Base-by-base conservation (phyloP, 2,113 vertebrate species). In the Raphicerus campestris region DNA sequence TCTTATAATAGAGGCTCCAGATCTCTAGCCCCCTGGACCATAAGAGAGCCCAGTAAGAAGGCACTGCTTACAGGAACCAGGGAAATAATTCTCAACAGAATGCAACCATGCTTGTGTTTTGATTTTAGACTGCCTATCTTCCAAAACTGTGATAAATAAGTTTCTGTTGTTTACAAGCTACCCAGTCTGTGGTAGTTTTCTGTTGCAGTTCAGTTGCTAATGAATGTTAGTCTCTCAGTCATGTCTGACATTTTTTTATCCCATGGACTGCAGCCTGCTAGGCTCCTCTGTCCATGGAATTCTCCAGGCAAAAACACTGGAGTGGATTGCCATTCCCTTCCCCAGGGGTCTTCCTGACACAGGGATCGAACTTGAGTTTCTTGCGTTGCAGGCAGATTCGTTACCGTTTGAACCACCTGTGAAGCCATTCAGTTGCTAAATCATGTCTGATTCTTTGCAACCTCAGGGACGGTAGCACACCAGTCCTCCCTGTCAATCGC, bases 391-490 rank as follows among this genome's bases (percentile, higher is more conserved):
- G n/a, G n/a, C 9, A 39, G 66, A 70, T 70, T 70, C 66, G 39
- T 70, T 22, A 39, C 19, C 66, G 3, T 39, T 22, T 39, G 10
- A 22, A 22, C n/a, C n/a, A 70, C 19, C 19, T 70, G n/a, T 1
- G 0, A 70, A 70, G 19, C 19, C 19, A 6, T 70, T 22, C 19
- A 39, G 66, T 70, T 70, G 17, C 66, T 39, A 70, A 39, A 22
- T 70, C 0, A 0, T 22, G n/a, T 22, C 19, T 0, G 0, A 22
- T 22, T 39, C n/a, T 70, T 70, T 70, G 66, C n/a, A 70, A 70
- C n/a, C n/a, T 20, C 66, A 39, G 6, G 5, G 19, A 70, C n/a
- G 22, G n/a, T 11, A 70, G 1, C n/a, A 70, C 10, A 11, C 5
- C 66, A 11, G 19, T 70, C 63, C n/a, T 20, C n/a, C 63, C 63